Evolutionary conservation across 1,140 invertebrate genomes (phyloP).

Genomic region (Ectropis grisescens): DNA sequence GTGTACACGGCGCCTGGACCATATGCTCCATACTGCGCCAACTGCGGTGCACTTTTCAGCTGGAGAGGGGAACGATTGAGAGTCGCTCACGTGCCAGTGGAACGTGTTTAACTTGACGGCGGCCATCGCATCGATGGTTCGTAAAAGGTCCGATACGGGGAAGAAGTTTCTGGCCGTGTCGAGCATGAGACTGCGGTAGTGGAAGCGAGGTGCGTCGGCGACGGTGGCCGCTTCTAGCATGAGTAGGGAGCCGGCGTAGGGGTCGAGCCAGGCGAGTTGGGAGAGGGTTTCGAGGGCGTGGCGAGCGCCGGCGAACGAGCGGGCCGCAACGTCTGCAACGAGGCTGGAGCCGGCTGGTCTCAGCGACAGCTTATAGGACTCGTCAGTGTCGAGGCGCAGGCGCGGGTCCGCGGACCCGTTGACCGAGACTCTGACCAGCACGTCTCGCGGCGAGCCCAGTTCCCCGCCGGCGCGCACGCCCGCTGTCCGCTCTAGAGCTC

Average conservation of each 20-base stretch:
- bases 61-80: conserved; percentile 87
- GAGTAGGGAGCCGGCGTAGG: conserved; percentile 72
- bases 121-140: conserved; percentile 83
- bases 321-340: conserved; percentile 75
- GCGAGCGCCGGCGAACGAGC: conserved; percentile 82
- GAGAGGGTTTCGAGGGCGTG: conserved; percentile 85
- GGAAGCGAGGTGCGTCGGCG: conserved; percentile 73
- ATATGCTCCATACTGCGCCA: conserved; percentile 83
- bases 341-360: conserved; percentile 66
- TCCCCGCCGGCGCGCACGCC: conserved; percentile 57
- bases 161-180: conserved; percentile 86
- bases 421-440: conserved; percentile 69
- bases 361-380: conserved; percentile 79
- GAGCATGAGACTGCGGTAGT: conserved; percentile 80
- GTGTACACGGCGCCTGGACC: conserved; percentile 78
- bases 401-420: conserved; percentile 65
- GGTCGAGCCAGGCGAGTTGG: conserved; percentile 84
- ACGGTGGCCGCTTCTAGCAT: conserved; percentile 72
- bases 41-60: conserved; percentile 76
- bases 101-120: conserved; percentile 87
- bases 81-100: conserved; percentile 89
- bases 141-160: conserved; percentile 75
- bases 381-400: conserved; percentile 78
- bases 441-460: conserved; percentile 27
- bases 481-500: conserved; percentile 31